These are phyloP conservation scores for Diarsia mendica DNA, from an alignment of 2,888 invertebrate species.

Conservation along the genomic window DNA sequence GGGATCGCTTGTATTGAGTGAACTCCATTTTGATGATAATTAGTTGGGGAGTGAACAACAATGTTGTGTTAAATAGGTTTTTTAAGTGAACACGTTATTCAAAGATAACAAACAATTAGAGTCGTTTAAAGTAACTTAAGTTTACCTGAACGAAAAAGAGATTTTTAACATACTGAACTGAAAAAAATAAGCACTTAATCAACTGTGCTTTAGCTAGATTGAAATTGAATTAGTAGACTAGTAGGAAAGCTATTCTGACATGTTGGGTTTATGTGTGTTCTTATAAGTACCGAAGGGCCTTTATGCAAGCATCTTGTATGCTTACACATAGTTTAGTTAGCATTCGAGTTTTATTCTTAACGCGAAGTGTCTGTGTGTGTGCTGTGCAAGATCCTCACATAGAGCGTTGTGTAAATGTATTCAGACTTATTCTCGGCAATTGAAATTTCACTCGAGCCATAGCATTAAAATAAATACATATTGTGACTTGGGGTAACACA, in stretches of 20 bases:
- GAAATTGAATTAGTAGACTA: background rate
- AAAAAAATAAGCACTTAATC: background rate
- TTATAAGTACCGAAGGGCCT: too few species aligned
- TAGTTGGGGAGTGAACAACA: constrained; percentile 1
- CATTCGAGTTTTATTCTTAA: background rate
- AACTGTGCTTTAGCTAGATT: background rate
- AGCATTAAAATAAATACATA: background rate
- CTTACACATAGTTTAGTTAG: background rate
- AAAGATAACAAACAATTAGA: background rate
- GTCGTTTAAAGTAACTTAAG: background rate
- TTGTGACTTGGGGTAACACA: background rate
- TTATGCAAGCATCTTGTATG: background rate
- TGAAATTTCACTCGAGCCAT: background rate
- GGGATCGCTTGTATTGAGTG: constrained; percentile 32
- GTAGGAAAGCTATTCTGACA: background rate
- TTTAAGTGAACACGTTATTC: background rate
- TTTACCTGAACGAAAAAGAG: background rate
- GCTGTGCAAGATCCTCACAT: background rate
- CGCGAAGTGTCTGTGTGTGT: background rate
- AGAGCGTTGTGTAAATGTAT: too few species aligned
- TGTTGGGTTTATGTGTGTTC: too few species aligned
- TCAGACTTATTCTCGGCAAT: background rate
- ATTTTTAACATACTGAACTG: background rate
- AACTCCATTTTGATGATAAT: constrained; percentile 48
- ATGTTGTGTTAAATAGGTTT: constrained; percentile 12